Percentiles rank a stretch among this genome's conserved stretches.
These are phyloP conservation scores for Sphenopsis melanotis DNA, from an alignment of 2,797 vertebrate species.

Conservation along the genomic window DNA sequence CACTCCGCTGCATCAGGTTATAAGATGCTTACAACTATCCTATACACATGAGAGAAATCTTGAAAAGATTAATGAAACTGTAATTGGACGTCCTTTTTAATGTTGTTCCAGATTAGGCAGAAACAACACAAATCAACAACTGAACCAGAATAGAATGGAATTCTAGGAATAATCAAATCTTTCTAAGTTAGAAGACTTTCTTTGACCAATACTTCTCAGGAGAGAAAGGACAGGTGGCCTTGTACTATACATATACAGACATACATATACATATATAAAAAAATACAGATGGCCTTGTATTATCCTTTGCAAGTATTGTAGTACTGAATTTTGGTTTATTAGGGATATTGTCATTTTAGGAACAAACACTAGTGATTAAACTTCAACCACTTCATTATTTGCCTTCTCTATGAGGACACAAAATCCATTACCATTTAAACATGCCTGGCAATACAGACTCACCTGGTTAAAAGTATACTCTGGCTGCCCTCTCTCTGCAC, in stretches of 20 bases:
- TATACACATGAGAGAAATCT: neutral
- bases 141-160: neutral
- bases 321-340: neutral
- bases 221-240: neutral
- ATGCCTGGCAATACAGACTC: neutral
- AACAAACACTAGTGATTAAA: neutral
- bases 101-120: neutral
- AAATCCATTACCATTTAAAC: neutral
- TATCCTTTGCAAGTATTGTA: neutral
- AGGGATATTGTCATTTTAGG: neutral
- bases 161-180: neutral
- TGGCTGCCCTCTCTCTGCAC: neutral
- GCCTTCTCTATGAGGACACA: neutral
- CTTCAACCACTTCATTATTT: neutral
- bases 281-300: neutral
- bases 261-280: no score
- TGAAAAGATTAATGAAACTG: neutral
- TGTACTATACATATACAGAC: neutral
- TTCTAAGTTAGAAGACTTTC: neutral
- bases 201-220: neutral
- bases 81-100: neutral
- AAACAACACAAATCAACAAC: neutral
- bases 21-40: neutral
- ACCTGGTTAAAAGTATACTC: neutral
- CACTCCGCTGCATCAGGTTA: neutral